Conservation (phyloP, 1,140 invertebrate genomes). For the Anastrepha ludens region DNA sequence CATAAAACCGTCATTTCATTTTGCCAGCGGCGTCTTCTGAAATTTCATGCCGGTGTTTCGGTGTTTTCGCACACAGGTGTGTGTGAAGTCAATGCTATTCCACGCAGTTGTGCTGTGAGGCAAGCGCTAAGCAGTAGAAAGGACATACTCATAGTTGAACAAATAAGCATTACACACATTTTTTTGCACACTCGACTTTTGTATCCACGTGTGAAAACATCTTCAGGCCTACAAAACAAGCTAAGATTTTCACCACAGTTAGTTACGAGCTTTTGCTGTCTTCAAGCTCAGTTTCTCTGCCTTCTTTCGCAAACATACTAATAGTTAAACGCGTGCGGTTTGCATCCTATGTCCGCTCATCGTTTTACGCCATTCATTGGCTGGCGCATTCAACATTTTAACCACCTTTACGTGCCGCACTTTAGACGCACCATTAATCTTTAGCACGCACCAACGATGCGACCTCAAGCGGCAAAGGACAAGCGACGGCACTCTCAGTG, state of each 20-base stretch:
- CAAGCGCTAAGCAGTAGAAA: neutral
- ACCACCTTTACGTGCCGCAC: conserved; percentile 49
- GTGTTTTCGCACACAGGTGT: neutral
- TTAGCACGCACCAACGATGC: conserved; percentile 30
- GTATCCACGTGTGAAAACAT: too few relatives aligned
- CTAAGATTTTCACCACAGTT: too few relatives aligned
- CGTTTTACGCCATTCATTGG: neutral
- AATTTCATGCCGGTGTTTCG: neutral
- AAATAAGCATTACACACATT: neutral
- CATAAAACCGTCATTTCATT: too few relatives aligned
- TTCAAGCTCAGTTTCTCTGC: too few relatives aligned
- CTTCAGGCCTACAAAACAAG: too few relatives aligned
- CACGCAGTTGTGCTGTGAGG: neutral
- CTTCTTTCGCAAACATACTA: too few relatives aligned
- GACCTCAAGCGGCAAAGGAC: conserved; percentile 9
- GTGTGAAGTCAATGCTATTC: neutral
- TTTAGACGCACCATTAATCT: conserved; percentile 50
- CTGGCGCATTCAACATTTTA: conserved; percentile 32
- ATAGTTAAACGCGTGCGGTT: neutral
- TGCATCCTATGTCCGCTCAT: neutral
- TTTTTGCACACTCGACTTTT: too few relatives aligned
- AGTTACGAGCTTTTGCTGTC: too few relatives aligned
- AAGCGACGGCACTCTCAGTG: conserved; percentile 10
- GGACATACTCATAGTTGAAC: neutral
- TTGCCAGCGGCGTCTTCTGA: too few relatives aligned